Conservation (phyloP, 2,888 invertebrate genomes). For the Periphyllus acericola region DNA sequence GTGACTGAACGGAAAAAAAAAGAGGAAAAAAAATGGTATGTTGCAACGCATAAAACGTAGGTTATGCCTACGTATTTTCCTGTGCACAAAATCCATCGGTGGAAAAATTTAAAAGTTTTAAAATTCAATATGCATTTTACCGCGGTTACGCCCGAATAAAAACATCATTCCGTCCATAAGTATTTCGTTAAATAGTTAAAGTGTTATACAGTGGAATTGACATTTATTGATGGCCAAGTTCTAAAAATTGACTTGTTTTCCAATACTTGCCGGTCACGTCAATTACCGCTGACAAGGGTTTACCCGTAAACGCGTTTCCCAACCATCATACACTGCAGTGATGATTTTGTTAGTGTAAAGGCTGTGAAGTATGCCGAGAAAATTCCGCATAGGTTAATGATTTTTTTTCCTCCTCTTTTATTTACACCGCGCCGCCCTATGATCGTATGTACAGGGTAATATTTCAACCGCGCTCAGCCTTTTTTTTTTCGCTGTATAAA, state of each 20-base stretch:
- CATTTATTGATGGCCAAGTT: slow-evolving; percentile 28
- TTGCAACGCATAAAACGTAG: neutral
- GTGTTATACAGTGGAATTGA: neutral
- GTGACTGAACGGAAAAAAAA: no score
- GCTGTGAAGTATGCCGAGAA: slow-evolving; percentile 11
- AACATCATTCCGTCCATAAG: neutral
- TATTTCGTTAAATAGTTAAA: slow-evolving; percentile 30
- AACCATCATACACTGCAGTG: neutral
- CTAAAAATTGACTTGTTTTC: slow-evolving; percentile 25
- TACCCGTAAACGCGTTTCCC: slow-evolving; percentile 23
- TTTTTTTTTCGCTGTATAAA: no score
- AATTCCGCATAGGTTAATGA: neutral
- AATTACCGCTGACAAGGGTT: slow-evolving; percentile 44
- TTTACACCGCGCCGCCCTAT: neutral
- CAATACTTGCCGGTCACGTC: slow-evolving; percentile 32
- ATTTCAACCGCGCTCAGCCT: no score
- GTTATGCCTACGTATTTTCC: no score
- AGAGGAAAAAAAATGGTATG: no score
- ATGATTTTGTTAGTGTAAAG: slow-evolving; percentile 38
- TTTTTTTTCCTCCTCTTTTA: neutral
- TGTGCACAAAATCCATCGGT: no score
- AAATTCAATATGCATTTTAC: neutral
- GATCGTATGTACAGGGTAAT: neutral
- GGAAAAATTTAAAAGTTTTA: no score
- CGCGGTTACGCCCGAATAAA: neutral